phyloP scores from a whole-genome alignment of 2,888 invertebrate species.

The Electrophaes corylata region DNA sequence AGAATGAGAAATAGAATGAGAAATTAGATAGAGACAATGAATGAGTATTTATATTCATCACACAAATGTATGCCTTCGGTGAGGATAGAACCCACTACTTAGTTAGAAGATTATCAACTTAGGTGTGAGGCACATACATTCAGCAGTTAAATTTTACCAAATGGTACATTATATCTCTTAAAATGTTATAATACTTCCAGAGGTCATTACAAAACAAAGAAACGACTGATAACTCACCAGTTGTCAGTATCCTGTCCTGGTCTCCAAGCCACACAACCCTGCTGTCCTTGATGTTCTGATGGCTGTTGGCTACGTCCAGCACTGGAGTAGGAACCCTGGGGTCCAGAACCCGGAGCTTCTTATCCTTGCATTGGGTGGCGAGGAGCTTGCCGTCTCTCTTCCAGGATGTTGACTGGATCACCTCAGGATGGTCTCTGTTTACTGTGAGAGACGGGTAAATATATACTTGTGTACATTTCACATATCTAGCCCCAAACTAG shows the following conservation, averaged over 20 bases:
- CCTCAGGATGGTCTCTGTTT: slow-evolving; percentile 91
- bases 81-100: no score
- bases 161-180: no score
- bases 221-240: slow-evolving; percentile 82
- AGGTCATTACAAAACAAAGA: not conserved
- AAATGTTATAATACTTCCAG: no score
- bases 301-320: slow-evolving; percentile 88
- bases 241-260: slow-evolving; percentile 92
- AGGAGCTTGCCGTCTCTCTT: slow-evolving; percentile 91
- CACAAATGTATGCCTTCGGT: no score
- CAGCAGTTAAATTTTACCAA: no score
- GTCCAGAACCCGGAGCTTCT: slow-evolving; percentile 93
- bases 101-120: no score
- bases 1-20: no score
- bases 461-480: not conserved
- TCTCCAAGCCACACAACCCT: slow-evolving; percentile 96
- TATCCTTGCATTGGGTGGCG: slow-evolving; percentile 96
- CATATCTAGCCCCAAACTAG: not conserved
- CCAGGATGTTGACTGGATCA: slow-evolving; percentile 96
- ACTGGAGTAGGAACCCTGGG: slow-evolving; percentile 87
- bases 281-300: slow-evolving; percentile 96
- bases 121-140: no score
- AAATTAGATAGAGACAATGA: no score
- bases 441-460: slow-evolving; percentile 47
- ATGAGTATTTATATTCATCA: no score